Evolutionary conservation across 1,140 invertebrate species (phyloP).

Genomic region (Aricia agestis): DNA sequence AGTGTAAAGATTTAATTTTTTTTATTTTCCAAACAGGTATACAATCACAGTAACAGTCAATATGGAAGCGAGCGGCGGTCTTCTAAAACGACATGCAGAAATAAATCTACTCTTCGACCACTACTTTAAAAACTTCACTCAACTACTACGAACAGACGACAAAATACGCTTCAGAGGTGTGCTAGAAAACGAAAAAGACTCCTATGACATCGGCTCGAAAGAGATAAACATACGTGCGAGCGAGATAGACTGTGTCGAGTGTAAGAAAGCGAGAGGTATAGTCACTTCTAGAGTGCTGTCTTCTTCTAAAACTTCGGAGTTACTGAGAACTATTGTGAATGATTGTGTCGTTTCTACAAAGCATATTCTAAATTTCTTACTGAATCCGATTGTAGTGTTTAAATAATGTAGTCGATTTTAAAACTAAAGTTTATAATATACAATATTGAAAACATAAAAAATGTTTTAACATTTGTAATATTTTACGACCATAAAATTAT

Average conservation of each 20-base stretch:
- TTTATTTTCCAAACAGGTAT: conserved; percentile 62
- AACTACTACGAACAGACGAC: conserved; percentile 80
- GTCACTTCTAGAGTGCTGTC: conserved; percentile 63
- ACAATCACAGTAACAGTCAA: conserved; percentile 83
- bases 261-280: conserved; percentile 77
- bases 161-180: conserved; percentile 83
- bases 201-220: conserved; percentile 76
- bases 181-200: conserved; percentile 65
- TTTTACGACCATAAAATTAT: too few species aligned
- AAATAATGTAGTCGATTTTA: conserved; percentile 67
- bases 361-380: conserved; percentile 84
- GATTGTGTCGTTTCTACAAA: conserved; percentile 81
- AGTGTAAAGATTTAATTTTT: neutral
- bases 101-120: conserved; percentile 79
- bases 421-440: too few species aligned
- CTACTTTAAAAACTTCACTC: conserved; percentile 84
- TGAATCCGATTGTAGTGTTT: conserved; percentile 85
- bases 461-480: too few species aligned
- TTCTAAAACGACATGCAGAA: conserved; percentile 79
- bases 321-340: conserved; percentile 74
- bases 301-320: conserved; percentile 53
- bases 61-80: conserved; percentile 80
- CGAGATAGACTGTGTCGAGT: conserved; percentile 82
- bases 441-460: too few species aligned
- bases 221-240: conserved; percentile 78